Conservation (phyloP, 2,888 invertebrate genomes). For the Oxystoma pomonae region DNA sequence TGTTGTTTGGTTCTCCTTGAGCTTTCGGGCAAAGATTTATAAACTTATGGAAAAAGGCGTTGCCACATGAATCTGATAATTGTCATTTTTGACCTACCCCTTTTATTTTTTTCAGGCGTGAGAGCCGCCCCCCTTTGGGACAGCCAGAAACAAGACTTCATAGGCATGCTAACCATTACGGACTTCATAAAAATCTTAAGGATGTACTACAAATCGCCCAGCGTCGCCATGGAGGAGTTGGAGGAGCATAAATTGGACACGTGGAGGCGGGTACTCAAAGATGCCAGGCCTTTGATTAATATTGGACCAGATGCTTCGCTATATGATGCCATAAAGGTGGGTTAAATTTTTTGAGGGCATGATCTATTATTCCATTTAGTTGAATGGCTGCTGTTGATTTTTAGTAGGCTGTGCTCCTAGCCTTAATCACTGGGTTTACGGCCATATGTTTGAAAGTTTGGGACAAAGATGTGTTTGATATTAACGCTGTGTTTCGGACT, state of each 20-base stretch:
- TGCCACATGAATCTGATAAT: no score
- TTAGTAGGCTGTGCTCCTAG: no score
- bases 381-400: background rate
- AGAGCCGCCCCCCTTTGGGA: slow-evolving; percentile 98
- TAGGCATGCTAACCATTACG: slow-evolving; percentile 98
- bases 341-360: no score
- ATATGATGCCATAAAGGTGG: slow-evolving; percentile 84
- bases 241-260: slow-evolving; percentile 96
- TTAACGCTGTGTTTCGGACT: no score
- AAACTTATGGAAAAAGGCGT: no score
- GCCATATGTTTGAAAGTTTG: no score
- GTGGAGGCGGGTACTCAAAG: slow-evolving; percentile 89
- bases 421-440: no score
- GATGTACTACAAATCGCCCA: slow-evolving; percentile 94
- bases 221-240: slow-evolving; percentile 91
- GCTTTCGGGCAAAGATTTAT: no score
- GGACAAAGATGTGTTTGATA: no score
- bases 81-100: no score
- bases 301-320: slow-evolving; percentile 91
- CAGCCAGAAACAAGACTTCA: slow-evolving; percentile 83
- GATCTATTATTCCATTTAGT: no score
- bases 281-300: slow-evolving; percentile 82
- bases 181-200: slow-evolving; percentile 98
- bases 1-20: no score
- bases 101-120: slow-evolving; percentile 61